Conservation (phyloP, 2,888 invertebrate species). For the Dynastes tityus region DNA sequence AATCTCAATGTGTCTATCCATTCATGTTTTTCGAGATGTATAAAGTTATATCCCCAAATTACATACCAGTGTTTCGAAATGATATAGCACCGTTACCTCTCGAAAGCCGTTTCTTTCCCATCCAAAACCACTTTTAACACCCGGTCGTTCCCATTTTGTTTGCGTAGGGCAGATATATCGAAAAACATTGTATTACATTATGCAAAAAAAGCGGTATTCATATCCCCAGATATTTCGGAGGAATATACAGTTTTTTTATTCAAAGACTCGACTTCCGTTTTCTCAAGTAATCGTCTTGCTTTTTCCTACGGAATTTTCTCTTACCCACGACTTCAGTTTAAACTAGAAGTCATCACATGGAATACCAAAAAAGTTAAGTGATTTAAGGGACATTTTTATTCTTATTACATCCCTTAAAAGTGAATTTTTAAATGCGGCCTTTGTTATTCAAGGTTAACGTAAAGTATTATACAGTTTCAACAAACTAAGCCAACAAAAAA, state of each 20-base stretch:
- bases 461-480: too few species aligned
- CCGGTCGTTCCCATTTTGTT: constrained; percentile 7
- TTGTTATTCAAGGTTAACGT: too few species aligned
- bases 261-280: constrained; percentile 10
- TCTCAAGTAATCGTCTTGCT: not conserved
- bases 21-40: not conserved
- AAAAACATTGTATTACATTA: not conserved
- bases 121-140: not conserved
- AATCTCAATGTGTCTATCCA: not conserved
- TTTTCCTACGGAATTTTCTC: not conserved
- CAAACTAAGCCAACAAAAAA: too few species aligned
- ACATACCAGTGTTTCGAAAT: not conserved
- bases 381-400: too few species aligned
- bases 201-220: constrained; percentile 15
- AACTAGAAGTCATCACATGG: not conserved
- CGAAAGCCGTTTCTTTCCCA: not conserved
- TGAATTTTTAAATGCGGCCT: too few species aligned
- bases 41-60: not conserved
- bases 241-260: constrained; percentile 15
- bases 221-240: constrained; percentile 6
- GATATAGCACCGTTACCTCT: not conserved
- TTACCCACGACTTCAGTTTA: constrained; percentile 3
- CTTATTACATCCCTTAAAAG: too few species aligned
- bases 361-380: too few species aligned
- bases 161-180: constrained; percentile 22